Evolutionary conservation across 2,113 vertebrate genomes (phyloP).

Genomic region (Pomatorhinus ruficollis): DNA sequence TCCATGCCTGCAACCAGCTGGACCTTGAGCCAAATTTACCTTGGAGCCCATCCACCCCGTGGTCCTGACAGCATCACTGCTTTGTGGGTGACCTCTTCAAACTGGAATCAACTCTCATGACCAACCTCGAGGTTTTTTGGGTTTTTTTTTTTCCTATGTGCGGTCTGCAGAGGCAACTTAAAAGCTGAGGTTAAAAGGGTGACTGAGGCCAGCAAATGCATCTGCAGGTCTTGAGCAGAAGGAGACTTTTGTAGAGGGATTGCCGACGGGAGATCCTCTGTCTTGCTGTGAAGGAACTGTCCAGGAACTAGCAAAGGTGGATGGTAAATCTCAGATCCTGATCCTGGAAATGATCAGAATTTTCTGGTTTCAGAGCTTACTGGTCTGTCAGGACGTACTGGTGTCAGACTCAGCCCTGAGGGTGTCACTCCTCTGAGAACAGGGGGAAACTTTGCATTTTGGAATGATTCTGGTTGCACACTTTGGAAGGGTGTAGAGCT

Average conservation of each 20-base stretch:
- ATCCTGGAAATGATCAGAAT: not conserved
- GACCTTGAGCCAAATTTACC: not conserved
- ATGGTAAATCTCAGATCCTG: not conserved
- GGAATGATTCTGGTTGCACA: not conserved
- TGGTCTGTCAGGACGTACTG: not conserved
- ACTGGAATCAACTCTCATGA: not conserved
- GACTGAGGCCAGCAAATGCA: not conserved
- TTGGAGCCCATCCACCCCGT: not conserved
- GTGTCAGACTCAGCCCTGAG: not conserved
- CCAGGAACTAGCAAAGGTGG: not conserved
- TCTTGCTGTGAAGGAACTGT: not conserved
- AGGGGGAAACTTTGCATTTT: not conserved
- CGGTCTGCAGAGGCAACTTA: not conserved
- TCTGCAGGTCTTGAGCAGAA: not conserved
- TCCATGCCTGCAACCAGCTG: not conserved
- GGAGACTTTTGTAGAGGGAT: not conserved
- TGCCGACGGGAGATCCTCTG: not conserved
- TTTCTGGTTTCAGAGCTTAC: not conserved
- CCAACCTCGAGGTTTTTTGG: accelerated
- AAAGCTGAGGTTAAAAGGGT: not conserved
- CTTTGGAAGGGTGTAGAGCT: not conserved
- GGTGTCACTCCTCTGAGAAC: not conserved
- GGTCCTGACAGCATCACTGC: not conserved
- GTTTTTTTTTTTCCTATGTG: not conserved
- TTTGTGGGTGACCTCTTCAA: not conserved